These are phyloP conservation scores for Dryobota labecula DNA, from an alignment of 2,888 invertebrate species.

Conservation along the genomic window DNA sequence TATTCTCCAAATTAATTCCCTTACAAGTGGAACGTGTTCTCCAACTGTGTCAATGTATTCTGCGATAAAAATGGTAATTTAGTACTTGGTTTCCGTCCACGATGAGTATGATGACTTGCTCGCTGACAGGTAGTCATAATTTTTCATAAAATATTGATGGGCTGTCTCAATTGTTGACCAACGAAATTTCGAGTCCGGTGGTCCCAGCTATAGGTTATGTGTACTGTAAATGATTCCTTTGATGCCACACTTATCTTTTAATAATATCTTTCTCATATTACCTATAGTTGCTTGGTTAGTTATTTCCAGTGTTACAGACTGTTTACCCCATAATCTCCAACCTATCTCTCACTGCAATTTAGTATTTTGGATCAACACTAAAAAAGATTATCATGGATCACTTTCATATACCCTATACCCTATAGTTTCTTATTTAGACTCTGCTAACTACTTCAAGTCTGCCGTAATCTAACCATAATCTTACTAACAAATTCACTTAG, in stretches of 20 bases:
- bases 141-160: constrained; percentile 34
- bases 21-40: constrained; percentile 54
- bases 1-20: constrained; percentile 52
- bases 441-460: not conserved
- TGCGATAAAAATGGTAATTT: constrained; percentile 57
- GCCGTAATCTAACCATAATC: not conserved
- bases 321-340: not conserved
- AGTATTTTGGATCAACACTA: not conserved
- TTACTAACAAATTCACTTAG: constrained; percentile 20
- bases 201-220: not conserved
- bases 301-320: too few relatives aligned
- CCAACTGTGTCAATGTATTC: constrained; percentile 64
- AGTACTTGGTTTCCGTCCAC: constrained; percentile 29
- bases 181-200: constrained; percentile 19
- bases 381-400: not conserved
- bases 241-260: not conserved
- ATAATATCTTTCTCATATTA: not conserved
- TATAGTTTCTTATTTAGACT: not conserved
- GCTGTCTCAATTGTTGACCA: not conserved
- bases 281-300: too few relatives aligned
- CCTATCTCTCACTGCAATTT: not conserved
- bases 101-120: constrained; percentile 21
- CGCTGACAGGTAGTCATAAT: constrained; percentile 25
- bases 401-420: not conserved
- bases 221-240: not conserved